A percentile compares a stretch with the other conserved stretches of the same genome.
phyloP scores from a whole-genome alignment of 2,113 vertebrate genomes.

The Caracal caracal region DNA sequence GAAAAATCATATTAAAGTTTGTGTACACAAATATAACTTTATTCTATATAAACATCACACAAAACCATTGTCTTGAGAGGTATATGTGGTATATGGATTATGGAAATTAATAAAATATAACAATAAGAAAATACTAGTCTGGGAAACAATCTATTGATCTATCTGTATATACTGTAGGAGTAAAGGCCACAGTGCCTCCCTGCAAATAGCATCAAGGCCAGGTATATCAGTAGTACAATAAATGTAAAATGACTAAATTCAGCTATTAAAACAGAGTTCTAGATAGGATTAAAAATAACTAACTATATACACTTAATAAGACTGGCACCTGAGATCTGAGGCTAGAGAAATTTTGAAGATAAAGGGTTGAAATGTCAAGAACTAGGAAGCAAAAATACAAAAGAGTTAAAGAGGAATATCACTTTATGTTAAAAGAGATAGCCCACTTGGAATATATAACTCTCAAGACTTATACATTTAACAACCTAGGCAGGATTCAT shows the following conservation, averaged over 20 bases:
- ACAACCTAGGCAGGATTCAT: background rate
- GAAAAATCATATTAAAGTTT: background rate
- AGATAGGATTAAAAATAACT: background rate
- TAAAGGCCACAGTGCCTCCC: background rate
- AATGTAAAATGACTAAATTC: background rate
- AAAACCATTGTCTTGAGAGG: background rate
- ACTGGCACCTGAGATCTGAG: background rate
- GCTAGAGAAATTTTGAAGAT: background rate
- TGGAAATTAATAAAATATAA: background rate
- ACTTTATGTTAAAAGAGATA: background rate
- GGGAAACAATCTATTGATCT: background rate
- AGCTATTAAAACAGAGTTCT: background rate
- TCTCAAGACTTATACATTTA: background rate
- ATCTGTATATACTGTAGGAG: background rate
- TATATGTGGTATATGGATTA: background rate
- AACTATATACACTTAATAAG: background rate
- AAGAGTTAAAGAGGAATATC: background rate
- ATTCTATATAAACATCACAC: background rate
- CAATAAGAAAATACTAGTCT: background rate
- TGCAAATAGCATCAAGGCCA: background rate
- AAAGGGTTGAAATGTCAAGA: background rate
- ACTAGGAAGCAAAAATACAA: background rate
- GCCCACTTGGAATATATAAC: background rate
- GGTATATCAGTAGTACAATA: background rate
- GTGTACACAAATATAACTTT: background rate